Base-by-base conservation (phyloP, 2,888 invertebrate species). In the Stenchaetothrips biformis region DNA sequence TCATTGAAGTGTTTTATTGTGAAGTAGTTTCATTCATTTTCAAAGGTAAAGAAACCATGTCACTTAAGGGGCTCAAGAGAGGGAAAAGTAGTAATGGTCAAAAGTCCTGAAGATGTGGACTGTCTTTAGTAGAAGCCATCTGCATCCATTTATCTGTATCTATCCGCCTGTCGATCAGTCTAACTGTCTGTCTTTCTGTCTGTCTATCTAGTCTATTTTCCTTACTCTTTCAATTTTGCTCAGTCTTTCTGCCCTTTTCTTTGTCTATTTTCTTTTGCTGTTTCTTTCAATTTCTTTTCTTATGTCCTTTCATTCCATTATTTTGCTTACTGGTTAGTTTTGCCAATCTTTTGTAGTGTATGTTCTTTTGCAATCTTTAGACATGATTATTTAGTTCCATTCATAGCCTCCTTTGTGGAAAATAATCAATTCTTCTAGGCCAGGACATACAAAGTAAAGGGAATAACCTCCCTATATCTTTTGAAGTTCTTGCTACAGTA, bases 281-380 rank as follows among this genome's bases (percentile, higher is more conserved):
- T 25, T 21, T 74, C 67, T 74, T 67, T n/a, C 67, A 74, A 74
- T 74, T 74, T 25, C 25, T 74, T 74, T 21, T 74, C n/a, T 21
- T 7, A 74, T 74, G 67, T 25, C 67, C 67, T 74, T 74, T 7
- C 67, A 74, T 21, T 74, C 21, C 25, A 25, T 74, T 25, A 74
- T 74, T 74, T 74, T 74, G 67, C 67, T 74, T 74, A 74, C 67
- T 74, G 21, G 11, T 74, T 74, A 74, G 67, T 21, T 74, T 74
- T 74, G 67, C 67, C 21, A 74, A 21, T 25, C 67, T 25, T 74
- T 74, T 74, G 67, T 74, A 74, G 67, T 74, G 67, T 74, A 74
- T 11, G 25, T 74, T 21, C 11, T 25, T 74, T 74, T 74, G 67
- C 67, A 74, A 74, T 74, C 25, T 74, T 18, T 74, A 74, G 67